Conservation (phyloP, 2,797 vertebrate genomes). For the Cossypha niveicapilla region DNA sequence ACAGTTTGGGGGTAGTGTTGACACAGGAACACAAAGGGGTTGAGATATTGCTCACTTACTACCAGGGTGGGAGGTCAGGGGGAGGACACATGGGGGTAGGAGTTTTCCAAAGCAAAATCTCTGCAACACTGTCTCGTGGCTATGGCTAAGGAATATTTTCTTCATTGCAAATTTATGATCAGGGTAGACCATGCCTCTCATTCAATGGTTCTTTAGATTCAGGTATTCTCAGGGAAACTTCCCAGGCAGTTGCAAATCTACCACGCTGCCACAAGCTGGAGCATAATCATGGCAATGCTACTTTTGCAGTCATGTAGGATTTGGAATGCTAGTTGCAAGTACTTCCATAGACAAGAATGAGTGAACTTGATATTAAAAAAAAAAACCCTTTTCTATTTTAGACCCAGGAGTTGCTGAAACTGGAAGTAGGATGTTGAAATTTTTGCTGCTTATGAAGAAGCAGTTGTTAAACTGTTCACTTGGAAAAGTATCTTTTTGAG, state of each 20-base stretch:
- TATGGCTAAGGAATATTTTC: background rate
- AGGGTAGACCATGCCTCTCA: background rate
- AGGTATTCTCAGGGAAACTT: background rate
- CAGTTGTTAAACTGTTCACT: background rate
- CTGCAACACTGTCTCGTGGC: background rate
- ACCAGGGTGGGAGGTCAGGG: constrained; percentile 31
- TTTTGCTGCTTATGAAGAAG: background rate
- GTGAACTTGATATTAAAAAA: background rate
- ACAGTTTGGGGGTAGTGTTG: constrained; percentile 54
- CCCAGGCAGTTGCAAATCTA: background rate
- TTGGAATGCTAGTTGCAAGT: background rate
- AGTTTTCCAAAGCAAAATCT: constrained; percentile 8
- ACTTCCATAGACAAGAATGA: background rate
- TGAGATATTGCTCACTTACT: constrained; percentile 49
- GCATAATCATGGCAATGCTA: background rate
- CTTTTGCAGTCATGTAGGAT: background rate
- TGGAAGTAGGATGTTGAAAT: background rate
- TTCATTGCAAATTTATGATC: constrained; percentile 1
- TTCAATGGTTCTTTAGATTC: background rate
- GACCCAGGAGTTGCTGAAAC: background rate
- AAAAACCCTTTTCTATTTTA: background rate
- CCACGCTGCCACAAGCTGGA: background rate
- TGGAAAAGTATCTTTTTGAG: background rate
- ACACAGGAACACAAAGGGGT: constrained; percentile 48
- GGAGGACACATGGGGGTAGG: background rate